phyloP scores from a whole-genome alignment of 2,888 invertebrate genomes.

The Agrochola lychnidis region DNA sequence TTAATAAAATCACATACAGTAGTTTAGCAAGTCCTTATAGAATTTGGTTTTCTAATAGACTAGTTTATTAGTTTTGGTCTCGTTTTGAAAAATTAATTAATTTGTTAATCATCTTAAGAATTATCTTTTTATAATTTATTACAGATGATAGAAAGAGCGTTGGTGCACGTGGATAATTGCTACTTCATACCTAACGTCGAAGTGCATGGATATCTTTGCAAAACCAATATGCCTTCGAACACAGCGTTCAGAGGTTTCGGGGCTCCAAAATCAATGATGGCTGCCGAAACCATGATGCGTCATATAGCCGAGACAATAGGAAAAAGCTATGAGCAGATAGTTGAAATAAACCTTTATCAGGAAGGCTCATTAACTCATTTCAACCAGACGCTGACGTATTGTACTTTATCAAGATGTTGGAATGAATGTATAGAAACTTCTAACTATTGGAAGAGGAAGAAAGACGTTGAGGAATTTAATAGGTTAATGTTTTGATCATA shows the following conservation, averaged over 20 bases:
- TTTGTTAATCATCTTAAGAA: not conserved
- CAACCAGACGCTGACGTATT: conserved; percentile 93
- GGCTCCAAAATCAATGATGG: conserved; percentile 97
- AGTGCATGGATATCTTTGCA: conserved; percentile 94
- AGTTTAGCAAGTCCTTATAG: not conserved
- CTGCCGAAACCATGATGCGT: conserved; percentile 94
- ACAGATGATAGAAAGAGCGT: conserved; percentile 94
- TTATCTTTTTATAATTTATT: conserved; percentile 56
- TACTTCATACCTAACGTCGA: conserved; percentile 94
- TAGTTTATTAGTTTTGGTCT: not conserved
- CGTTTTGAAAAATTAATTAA: not conserved
- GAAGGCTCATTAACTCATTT: conserved; percentile 95
- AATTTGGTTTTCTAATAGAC: not conserved
- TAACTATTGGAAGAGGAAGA: conserved; percentile 91
- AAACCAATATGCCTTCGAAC: conserved; percentile 97
- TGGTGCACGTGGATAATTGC: conserved; percentile 95
- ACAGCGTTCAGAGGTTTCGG: conserved; percentile 98
- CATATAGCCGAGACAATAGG: conserved; percentile 93
- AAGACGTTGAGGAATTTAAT: conserved; percentile 93
- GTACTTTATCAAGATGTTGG: conserved; percentile 94
- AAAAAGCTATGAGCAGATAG: conserved; percentile 92
- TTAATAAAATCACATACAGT: not conserved
- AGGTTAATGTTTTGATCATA: conserved; percentile 80
- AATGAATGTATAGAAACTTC: conserved; percentile 93
- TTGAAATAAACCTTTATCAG: conserved; percentile 94